Percentiles rank a stretch among this genome's conserved stretches.
Evolutionary conservation across 2,888 invertebrate species (phyloP).

Genomic region (Callimorpha dominula): DNA sequence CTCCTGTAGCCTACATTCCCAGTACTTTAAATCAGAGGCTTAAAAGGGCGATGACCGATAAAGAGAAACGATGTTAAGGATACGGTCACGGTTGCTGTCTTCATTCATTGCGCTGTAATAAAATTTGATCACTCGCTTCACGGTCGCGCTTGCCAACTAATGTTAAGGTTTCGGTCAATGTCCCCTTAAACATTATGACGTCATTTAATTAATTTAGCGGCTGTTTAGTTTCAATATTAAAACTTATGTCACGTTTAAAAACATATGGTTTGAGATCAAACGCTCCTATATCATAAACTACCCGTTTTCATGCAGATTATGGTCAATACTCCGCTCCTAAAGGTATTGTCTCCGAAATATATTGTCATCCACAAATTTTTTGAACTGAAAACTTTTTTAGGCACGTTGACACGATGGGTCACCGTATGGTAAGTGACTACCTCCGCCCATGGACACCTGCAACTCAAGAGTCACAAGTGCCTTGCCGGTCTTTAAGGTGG

Average conservation of each 20-base stretch:
- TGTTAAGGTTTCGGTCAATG: constrained; percentile 47
- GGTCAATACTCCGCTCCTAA: no score
- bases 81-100: constrained; percentile 19
- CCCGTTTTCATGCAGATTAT: no score
- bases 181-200: constrained; percentile 7
- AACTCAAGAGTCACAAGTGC: no score
- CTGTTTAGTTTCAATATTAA: constrained; percentile 1
- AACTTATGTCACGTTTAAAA: not conserved
- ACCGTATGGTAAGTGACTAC: no score
- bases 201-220: not conserved
- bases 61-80: constrained; percentile 27
- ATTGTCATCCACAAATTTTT: no score
- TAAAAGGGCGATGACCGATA: constrained; percentile 30
- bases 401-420: no score
- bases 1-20: no score
- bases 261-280: not conserved
- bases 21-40: not conserved
- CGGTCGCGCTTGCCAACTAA: constrained; percentile 18
- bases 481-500: no score
- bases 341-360: no score
- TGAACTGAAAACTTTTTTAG: no score
- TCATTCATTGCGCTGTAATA: constrained; percentile 15
- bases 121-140: constrained; percentile 20
- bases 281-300: not conserved
- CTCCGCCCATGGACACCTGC: no score